These are phyloP conservation scores for Echinarachnius parma DNA, from an alignment of 53 echinoderm and acorn worm genomes.

Conservation along the genomic window DNA sequence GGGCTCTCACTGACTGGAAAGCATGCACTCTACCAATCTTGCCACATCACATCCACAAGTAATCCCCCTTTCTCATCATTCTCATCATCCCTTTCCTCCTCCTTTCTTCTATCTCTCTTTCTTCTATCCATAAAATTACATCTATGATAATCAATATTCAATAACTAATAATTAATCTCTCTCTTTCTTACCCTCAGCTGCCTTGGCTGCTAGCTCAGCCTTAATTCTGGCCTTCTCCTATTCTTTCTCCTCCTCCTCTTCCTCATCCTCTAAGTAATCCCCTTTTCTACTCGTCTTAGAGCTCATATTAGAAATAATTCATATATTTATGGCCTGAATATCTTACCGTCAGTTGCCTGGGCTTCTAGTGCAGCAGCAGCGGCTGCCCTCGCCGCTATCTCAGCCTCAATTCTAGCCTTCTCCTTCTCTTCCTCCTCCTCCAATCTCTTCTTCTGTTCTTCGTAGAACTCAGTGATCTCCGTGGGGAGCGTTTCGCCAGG, in stretches of 20 bases:
- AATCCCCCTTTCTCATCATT: too few relatives aligned
- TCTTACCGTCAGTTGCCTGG: constrained; percentile 14
- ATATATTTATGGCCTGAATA: too few relatives aligned
- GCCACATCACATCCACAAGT: too few relatives aligned
- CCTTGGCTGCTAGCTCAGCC: constrained; percentile 71
- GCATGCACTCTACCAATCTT: too few relatives aligned
- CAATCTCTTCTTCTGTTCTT: constrained; percentile 83
- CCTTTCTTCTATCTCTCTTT: too few relatives aligned
- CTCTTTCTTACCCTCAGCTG: constrained; percentile 51
- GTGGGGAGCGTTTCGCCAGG: constrained; percentile 78
- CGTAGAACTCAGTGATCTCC: constrained; percentile 83
- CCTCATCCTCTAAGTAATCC: too few relatives aligned
- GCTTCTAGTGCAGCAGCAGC: constrained; percentile 44
- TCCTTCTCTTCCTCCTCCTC: constrained; percentile 98
- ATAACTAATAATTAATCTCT: too few relatives aligned
- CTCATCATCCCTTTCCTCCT: too few relatives aligned
- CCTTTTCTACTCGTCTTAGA: constrained; percentile 92
- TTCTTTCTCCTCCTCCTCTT: constrained; percentile 96
- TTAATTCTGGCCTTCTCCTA: constrained; percentile 79
- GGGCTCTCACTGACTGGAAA: too few relatives aligned
- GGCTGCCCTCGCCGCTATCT: constrained; percentile 67
- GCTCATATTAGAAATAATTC: too few relatives aligned
- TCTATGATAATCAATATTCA: too few relatives aligned
- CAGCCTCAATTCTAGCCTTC: constrained; percentile 73
- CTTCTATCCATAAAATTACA: too few relatives aligned